Evolutionary conservation across 2,888 invertebrate species (phyloP).

Genomic region (Terebella lapidaria): DNA sequence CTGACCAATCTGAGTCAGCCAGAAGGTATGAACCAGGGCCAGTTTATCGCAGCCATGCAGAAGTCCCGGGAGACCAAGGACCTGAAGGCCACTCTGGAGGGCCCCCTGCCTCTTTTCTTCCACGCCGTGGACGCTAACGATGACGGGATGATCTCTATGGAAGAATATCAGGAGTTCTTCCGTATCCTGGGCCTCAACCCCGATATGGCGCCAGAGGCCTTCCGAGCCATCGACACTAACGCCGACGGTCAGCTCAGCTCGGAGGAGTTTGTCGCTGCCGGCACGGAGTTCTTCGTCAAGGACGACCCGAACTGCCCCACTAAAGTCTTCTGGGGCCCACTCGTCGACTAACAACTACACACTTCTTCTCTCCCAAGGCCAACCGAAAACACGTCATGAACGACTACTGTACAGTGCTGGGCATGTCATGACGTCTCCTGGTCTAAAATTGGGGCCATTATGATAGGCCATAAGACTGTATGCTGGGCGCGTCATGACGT

Average conservation of each 20-base stretch:
- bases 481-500: too few relatives aligned
- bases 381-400: too few relatives aligned
- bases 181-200: conserved; percentile 21
- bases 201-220: conserved; percentile 18
- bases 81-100: conserved; percentile 17
- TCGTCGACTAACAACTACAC: too few relatives aligned
- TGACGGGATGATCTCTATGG: conserved; percentile 18
- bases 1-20: conserved; percentile 13
- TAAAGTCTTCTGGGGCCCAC: conserved; percentile 27
- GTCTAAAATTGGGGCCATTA: too few relatives aligned
- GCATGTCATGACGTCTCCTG: too few relatives aligned
- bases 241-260: conserved; percentile 31
- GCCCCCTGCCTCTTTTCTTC: conserved; percentile 27
- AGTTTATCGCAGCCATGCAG: conserved; percentile 17
- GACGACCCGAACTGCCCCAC: conserved; percentile 24
- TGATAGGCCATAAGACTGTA: too few relatives aligned
- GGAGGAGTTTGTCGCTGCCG: conserved; percentile 34
- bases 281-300: conserved; percentile 37
- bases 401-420: too few relatives aligned
- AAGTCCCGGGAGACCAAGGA: conserved; percentile 13
- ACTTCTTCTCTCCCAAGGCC: too few relatives aligned
- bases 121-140: conserved; percentile 23
- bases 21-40: conserved; percentile 8
- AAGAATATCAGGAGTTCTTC: conserved; percentile 24
- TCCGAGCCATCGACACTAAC: conserved; percentile 33